Percentiles rank a stretch among this genome's conserved stretches.
Conservation (phyloP, 2,888 invertebrate genomes). For the Allophyes oxyacanthae region DNA sequence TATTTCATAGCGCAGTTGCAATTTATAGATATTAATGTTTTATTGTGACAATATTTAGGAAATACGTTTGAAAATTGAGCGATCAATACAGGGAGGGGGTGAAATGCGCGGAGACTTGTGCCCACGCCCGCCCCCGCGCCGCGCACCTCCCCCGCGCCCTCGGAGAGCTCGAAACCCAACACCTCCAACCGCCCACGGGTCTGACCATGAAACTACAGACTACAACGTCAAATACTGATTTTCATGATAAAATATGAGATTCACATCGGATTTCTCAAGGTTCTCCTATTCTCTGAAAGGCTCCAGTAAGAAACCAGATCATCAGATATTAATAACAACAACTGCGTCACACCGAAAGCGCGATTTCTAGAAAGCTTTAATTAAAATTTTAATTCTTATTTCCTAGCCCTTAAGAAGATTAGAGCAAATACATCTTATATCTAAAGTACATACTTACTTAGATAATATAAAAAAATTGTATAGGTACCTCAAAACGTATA, state of each 20-base stretch:
- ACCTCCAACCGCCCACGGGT: conserved; percentile 76
- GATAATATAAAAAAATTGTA: not conserved
- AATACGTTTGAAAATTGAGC: conserved; percentile 79
- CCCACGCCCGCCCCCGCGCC: conserved; percentile 73
- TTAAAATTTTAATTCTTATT: not conserved
- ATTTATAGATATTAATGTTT: conserved; percentile 49
- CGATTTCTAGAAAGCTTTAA: not conserved
- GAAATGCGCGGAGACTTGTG: conserved; percentile 75
- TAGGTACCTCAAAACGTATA: conserved; percentile 42
- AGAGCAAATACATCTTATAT: not conserved
- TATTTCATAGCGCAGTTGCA: conserved; percentile 21
- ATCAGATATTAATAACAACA: conserved; percentile 2
- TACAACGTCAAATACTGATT: conserved; percentile 52
- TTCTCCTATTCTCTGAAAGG: not conserved
- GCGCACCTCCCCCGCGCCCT: conserved; percentile 57
- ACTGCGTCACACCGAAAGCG: conserved; percentile 5
- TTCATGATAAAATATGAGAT: conserved; percentile 13
- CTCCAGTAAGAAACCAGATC: not conserved
- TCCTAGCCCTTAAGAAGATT: not conserved
- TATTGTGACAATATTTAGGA: conserved; percentile 77
- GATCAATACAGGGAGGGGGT: conserved; percentile 82
- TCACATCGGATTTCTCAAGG: not conserved
- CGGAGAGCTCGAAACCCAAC: conserved; percentile 70
- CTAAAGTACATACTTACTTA: not conserved
- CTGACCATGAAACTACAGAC: conserved; percentile 65